Conservation (phyloP, 1,140 invertebrate species). For the Diachasma alloeum region DNA sequence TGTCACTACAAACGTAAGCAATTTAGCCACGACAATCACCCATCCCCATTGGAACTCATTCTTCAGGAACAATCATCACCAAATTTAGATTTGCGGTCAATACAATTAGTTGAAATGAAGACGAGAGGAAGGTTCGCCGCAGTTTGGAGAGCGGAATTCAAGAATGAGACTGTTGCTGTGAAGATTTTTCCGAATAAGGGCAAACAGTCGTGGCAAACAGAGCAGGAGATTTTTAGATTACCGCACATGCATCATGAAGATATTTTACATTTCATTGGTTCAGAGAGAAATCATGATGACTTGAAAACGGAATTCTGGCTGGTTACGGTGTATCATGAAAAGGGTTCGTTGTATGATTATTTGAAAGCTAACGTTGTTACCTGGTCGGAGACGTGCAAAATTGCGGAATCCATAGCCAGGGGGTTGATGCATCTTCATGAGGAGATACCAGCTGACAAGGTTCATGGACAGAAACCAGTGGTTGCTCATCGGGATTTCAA, state of each 20-base stretch:
- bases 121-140: slow-evolving; percentile 94
- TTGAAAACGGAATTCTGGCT: slow-evolving; percentile 91
- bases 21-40: slow-evolving; percentile 50
- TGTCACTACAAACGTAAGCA: background rate
- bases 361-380: slow-evolving; percentile 90
- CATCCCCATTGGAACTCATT: slow-evolving; percentile 70
- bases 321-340: slow-evolving; percentile 92
- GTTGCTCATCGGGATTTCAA: slow-evolving; percentile 98
- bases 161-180: slow-evolving; percentile 76
- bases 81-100: slow-evolving; percentile 70
- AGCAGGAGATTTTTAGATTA: slow-evolving; percentile 92
- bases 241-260: slow-evolving; percentile 93
- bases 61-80: slow-evolving; percentile 69
- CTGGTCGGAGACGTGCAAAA: slow-evolving; percentile 85
- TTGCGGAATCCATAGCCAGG: slow-evolving; percentile 88
- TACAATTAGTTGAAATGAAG: slow-evolving; percentile 86
- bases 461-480: slow-evolving; percentile 84
- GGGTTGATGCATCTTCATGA: slow-evolving; percentile 94
- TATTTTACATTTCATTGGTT: slow-evolving; percentile 89
- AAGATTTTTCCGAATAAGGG: slow-evolving; percentile 79
- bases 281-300: slow-evolving; percentile 87
- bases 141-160: slow-evolving; percentile 90
- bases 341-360: slow-evolving; percentile 94
- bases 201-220: slow-evolving; percentile 78
- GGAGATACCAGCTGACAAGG: slow-evolving; percentile 77